A percentile compares a stretch with the other conserved stretches of the same genome.
Evolutionary conservation across 2,888 invertebrate species (phyloP).

Genomic region (Drosophila macrospina): DNA sequence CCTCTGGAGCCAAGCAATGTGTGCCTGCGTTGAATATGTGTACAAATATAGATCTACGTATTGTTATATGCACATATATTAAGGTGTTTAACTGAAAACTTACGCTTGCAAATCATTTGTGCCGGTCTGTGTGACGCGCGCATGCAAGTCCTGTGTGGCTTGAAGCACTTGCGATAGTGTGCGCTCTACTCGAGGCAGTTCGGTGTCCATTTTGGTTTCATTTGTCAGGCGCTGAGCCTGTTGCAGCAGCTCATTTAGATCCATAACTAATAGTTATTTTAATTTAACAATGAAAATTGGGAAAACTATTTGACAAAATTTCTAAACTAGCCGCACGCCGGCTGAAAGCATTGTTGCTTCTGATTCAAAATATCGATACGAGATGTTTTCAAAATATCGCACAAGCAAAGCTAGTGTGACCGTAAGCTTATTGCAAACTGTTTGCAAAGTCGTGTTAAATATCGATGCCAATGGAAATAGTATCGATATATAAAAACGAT

Average conservation of each 20-base stretch:
- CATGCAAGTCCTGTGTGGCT: conserved; percentile 95
- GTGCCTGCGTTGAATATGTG: conserved; percentile 88
- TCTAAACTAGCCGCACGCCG: conserved; percentile 9
- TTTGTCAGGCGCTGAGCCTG: conserved; percentile 96
- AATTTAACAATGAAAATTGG: not conserved
- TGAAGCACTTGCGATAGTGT: conserved; percentile 96
- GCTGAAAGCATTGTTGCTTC: conserved; percentile 5
- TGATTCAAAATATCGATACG: conserved; percentile 8
- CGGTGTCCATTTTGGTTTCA: conserved; percentile 94
- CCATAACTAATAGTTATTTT: conserved; percentile 84
- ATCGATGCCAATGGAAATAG: too few relatives aligned
- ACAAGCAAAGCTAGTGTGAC: too few relatives aligned
- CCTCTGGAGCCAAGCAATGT: conserved; percentile 96
- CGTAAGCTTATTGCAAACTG: too few relatives aligned
- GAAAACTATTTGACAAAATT: not conserved
- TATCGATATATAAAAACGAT: too few relatives aligned
- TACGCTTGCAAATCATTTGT: conserved; percentile 96
- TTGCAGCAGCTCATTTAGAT: conserved; percentile 94
- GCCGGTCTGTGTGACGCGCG: conserved; percentile 93
- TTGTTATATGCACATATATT: not conserved
- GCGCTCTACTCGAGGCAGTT: conserved; percentile 93
- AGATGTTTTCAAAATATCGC: not conserved
- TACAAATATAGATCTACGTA: not conserved
- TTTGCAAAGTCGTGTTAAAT: too few relatives aligned
- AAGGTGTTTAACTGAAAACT: conserved; percentile 31